Evolutionary conservation across 2,797 vertebrate species (phyloP).

Genomic region (Carduelis carduelis): DNA sequence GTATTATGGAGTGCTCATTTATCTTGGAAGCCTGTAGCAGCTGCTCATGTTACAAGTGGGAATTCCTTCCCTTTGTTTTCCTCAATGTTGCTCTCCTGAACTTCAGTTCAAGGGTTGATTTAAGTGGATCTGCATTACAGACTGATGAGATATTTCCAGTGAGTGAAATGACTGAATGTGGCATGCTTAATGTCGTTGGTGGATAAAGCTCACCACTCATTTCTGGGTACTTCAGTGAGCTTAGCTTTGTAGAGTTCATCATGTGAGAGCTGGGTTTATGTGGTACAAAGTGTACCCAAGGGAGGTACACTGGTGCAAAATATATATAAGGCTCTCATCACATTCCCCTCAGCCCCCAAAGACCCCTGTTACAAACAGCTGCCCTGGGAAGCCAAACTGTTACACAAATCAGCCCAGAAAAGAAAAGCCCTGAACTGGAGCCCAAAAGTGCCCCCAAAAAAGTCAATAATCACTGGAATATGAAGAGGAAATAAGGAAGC

Average conservation of each 20-base stretch:
- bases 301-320: background rate
- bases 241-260: background rate
- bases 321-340: background rate
- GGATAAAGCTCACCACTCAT: background rate
- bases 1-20: constrained; percentile 56
- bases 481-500: background rate
- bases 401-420: background rate
- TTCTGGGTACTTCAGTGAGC: background rate
- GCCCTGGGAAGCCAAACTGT: background rate
- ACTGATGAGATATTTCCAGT: constrained; percentile 3
- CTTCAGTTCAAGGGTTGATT: constrained; percentile 16
- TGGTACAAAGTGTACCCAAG: background rate
- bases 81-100: background rate
- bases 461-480: background rate
- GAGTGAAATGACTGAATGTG: background rate
- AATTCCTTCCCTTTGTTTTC: constrained; percentile 59
- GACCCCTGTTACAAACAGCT: background rate
- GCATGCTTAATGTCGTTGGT: background rate
- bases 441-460: background rate
- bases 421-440: background rate
- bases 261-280: background rate
- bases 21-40: constrained; percentile 43
- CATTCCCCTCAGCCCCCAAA: background rate
- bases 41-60: constrained; percentile 62
- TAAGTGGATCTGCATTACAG: constrained; percentile 28